Evolutionary conservation across 1,140 invertebrate genomes (phyloP).

Genomic region (Cyphomyrmex costatus): DNA sequence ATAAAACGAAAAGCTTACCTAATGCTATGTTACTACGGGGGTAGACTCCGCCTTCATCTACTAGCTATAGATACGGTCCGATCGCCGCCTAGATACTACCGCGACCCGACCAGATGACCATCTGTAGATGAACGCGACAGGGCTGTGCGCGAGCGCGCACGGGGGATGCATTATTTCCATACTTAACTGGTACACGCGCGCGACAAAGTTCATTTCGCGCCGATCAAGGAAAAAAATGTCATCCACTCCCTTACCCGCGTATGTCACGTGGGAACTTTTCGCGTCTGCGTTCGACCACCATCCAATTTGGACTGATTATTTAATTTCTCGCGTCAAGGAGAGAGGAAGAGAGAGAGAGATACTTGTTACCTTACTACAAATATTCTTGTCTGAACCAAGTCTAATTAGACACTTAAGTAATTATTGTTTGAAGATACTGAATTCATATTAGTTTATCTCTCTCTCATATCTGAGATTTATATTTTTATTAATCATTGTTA

Average conservation of each 20-base stretch:
- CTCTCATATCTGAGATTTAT: neutral
- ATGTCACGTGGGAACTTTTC: conserved; percentile 32
- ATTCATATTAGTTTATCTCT: neutral
- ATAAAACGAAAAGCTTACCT: conserved; percentile 87
- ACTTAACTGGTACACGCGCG: conserved; percentile 57
- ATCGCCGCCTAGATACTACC: conserved; percentile 84
- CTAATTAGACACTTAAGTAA: neutral
- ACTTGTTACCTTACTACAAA: no score
- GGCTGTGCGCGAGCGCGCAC: conserved; percentile 37
- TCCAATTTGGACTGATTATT: conserved; percentile 38
- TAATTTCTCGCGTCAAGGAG: conserved; percentile 13
- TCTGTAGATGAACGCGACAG: conserved; percentile 78
- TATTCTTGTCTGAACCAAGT: neutral
- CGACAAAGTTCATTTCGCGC: conserved; percentile 59
- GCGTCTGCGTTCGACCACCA: conserved; percentile 16
- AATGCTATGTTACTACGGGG: conserved; percentile 85
- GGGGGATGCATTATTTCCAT: conserved; percentile 73
- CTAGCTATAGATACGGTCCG: conserved; percentile 83
- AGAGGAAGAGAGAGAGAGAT: no score
- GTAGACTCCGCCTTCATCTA: conserved; percentile 86
- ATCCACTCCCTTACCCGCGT: conserved; percentile 4
- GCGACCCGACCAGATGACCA: conserved; percentile 82
- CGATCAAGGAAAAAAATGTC: conserved; percentile 61
- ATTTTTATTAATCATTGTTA: neutral
- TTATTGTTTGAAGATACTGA: conserved; percentile 2